Percentiles rank a stretch among this genome's conserved stretches.
phyloP scores from a whole-genome alignment of 2,888 invertebrate species.

The Electrophaes corylata region DNA sequence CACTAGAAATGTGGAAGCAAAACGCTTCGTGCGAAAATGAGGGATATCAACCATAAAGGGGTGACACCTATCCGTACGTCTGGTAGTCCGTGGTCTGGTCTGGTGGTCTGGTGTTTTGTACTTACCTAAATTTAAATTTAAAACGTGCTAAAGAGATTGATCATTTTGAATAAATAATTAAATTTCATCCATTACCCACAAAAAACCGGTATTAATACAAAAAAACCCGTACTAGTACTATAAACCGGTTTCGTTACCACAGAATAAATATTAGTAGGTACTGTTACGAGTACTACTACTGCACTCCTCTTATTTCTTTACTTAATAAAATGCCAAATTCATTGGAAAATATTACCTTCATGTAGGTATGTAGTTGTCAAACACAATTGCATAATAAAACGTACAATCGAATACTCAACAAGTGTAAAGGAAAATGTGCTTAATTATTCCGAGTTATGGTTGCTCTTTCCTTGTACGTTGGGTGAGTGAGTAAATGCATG shows the following conservation, averaged over 20 bases:
- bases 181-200: too few relatives aligned
- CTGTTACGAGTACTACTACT: background rate
- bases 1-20: too few relatives aligned
- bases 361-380: constrained; percentile 12
- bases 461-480: constrained; percentile 39
- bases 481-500: constrained; percentile 51
- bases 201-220: too few relatives aligned
- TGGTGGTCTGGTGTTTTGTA: too few relatives aligned
- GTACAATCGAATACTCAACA: constrained; percentile 15
- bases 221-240: too few relatives aligned
- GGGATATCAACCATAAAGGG: too few relatives aligned
- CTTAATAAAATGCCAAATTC: background rate
- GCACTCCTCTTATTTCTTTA: background rate
- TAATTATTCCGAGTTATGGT: background rate
- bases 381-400: constrained; percentile 53
- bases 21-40: too few relatives aligned
- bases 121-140: too few relatives aligned
- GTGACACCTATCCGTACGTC: too few relatives aligned
- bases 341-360: background rate
- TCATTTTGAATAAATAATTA: too few relatives aligned
- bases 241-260: background rate
- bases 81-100: too few relatives aligned
- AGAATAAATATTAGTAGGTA: background rate
- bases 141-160: too few relatives aligned
- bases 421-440: constrained; percentile 23